Conservation (phyloP, 2,797 vertebrate species). For the Anguilla anguilla region DNA sequence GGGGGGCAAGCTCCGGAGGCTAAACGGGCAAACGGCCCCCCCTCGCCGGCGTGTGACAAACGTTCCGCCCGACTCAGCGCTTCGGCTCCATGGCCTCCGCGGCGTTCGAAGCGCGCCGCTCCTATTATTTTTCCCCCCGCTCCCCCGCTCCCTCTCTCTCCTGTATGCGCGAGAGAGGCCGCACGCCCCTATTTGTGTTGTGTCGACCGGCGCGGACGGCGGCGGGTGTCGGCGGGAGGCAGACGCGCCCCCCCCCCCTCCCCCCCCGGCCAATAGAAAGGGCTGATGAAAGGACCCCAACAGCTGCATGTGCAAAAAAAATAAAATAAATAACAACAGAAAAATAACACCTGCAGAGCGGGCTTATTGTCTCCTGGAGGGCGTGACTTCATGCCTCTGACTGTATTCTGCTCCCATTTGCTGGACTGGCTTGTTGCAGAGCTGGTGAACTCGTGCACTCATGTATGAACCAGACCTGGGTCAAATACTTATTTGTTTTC, state of each 20-base stretch:
- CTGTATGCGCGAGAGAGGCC: constrained; percentile 40
- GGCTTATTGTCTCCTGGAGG: not conserved
- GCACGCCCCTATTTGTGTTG: constrained; percentile 59
- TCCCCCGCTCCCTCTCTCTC: constrained; percentile 38
- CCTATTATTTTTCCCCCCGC: not conserved
- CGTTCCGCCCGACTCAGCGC: not conserved
- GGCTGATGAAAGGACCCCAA: constrained; percentile 52
- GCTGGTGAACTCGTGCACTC: not conserved
- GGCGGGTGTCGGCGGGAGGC: constrained; percentile 53
- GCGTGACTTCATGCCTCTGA: not conserved
- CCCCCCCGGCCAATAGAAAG: not conserved
- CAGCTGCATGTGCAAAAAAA: constrained; percentile 47
- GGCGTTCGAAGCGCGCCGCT: not conserved
- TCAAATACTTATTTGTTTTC: too few relatives aligned
- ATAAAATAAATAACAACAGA: not conserved
- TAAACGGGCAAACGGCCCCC: not conserved
- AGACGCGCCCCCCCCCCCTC: constrained; percentile 26
- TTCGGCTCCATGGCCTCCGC: not conserved
- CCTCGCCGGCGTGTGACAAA: not conserved
- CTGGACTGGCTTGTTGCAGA: not conserved
- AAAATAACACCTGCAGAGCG: not conserved
- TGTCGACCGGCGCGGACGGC: constrained; percentile 48
- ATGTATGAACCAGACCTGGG: not conserved
- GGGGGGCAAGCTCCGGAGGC: not conserved
- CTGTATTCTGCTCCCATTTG: not conserved